These are phyloP conservation scores for Melopsittacus undulatus DNA, from an alignment of 2,797 vertebrate species.

Conservation along the genomic window DNA sequence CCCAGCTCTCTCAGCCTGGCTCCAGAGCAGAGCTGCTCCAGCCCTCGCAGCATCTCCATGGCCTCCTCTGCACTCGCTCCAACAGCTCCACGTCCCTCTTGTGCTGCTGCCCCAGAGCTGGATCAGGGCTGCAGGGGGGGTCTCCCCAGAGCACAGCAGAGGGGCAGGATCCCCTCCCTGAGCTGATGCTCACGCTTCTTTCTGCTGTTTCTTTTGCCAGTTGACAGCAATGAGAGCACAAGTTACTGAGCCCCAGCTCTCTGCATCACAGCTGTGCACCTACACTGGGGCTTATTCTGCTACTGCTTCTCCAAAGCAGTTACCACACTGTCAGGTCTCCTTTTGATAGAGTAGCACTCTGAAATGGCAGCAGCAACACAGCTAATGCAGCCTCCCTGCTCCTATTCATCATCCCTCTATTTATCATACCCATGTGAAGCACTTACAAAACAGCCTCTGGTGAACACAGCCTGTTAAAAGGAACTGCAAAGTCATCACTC, in stretches of 20 bases:
- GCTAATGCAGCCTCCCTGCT: background rate
- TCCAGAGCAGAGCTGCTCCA: too few species aligned
- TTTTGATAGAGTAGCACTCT: background rate
- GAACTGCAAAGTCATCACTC: background rate
- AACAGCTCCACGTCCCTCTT: too few species aligned
- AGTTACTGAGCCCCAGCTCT: background rate
- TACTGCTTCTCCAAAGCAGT: background rate
- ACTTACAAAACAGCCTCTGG: background rate
- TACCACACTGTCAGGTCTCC: background rate
- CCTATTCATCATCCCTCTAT: background rate
- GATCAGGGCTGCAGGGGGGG: too few species aligned
- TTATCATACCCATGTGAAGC: background rate
- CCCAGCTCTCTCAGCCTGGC: too few species aligned
- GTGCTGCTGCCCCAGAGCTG: too few species aligned
- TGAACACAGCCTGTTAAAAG: background rate
- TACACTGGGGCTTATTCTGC: background rate
- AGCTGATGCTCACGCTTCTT: background rate
- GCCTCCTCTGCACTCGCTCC: too few species aligned
- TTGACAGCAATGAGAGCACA: background rate
- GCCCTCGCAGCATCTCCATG: too few species aligned
- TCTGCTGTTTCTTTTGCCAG: background rate
- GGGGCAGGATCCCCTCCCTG: background rate
- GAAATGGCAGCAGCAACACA: background rate
- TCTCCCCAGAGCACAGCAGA: background rate
- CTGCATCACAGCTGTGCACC: background rate